These are phyloP conservation scores for Clinocottus analis DNA, from an alignment of 2,113 vertebrate genomes.

Conservation along the genomic window DNA sequence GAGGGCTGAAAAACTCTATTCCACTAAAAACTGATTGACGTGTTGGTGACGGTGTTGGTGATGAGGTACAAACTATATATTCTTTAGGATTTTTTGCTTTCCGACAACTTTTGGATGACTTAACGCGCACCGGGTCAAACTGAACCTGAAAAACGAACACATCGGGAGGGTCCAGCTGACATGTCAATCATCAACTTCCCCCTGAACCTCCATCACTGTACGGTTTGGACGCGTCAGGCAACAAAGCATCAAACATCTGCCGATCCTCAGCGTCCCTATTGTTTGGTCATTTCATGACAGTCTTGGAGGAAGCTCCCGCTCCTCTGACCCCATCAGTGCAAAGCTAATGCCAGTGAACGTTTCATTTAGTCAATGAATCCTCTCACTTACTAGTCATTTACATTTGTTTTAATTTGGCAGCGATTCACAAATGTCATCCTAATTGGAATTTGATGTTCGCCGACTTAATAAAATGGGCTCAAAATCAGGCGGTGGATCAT, in stretches of 20 bases:
- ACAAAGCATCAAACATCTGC: background rate
- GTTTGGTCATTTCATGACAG: conserved; percentile 9
- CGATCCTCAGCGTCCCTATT: background rate
- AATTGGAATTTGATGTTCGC: conserved; percentile 65
- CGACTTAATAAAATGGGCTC: conserved; percentile 59
- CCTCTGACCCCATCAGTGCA: conserved; percentile 12
- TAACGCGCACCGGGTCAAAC: too few species aligned
- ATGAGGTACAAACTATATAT: too few species aligned
- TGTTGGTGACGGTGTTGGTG: too few species aligned
- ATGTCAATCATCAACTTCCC: too few species aligned
- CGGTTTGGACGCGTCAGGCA: too few species aligned
- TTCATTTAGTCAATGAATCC: conserved; percentile 44
- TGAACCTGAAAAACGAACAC: too few species aligned
- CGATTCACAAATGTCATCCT: conserved; percentile 41
- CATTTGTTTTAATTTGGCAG: conserved; percentile 43
- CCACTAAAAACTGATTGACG: too few species aligned
- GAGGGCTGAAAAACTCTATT: too few species aligned
- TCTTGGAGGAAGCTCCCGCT: background rate
- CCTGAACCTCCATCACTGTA: too few species aligned
- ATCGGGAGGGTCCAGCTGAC: too few species aligned
- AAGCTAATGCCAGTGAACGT: conserved; percentile 28
- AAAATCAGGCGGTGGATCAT: conserved; percentile 36
- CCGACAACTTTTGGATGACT: too few species aligned
- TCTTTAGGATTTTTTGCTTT: too few species aligned
- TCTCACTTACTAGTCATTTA: conserved; percentile 9